Percentiles rank a stretch among this genome's conserved stretches.
phyloP scores from a whole-genome alignment of 2,888 invertebrate species.

The Agrilus cyanescens region DNA sequence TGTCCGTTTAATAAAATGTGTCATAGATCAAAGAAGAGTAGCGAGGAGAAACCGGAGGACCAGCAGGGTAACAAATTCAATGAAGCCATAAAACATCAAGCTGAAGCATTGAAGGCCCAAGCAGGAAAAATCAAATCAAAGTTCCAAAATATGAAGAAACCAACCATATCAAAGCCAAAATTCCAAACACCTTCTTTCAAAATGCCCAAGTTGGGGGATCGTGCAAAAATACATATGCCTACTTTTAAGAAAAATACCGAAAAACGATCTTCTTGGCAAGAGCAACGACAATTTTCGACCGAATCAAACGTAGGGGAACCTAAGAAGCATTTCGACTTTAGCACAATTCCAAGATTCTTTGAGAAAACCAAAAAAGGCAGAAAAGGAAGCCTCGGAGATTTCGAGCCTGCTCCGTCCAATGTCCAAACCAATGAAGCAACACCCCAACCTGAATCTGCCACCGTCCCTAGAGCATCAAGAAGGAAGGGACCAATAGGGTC shows the following conservation, averaged over 20 bases:
- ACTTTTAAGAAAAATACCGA: slow-evolving; percentile 32
- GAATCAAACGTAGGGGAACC: slow-evolving; percentile 41
- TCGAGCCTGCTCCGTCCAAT: slow-evolving; percentile 40
- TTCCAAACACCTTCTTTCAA: slow-evolving; percentile 47
- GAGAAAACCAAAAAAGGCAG: slow-evolving; percentile 34
- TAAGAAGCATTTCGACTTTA: slow-evolving; percentile 56
- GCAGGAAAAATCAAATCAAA: slow-evolving; percentile 56
- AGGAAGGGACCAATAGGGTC: slow-evolving; percentile 37
- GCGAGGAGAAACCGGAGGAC: slow-evolving; percentile 10
- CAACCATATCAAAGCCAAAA: slow-evolving; percentile 30
- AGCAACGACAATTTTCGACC: slow-evolving; percentile 36
- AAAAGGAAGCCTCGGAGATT: slow-evolving; percentile 17
- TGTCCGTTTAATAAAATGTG: slow-evolving; percentile 1
- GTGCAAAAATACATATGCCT: slow-evolving; percentile 51
- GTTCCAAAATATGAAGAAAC: slow-evolving; percentile 34
- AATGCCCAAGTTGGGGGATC: slow-evolving; percentile 49
- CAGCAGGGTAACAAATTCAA: slow-evolving; percentile 13
- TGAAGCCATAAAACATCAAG: slow-evolving; percentile 25
- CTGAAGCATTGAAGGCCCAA: slow-evolving; percentile 45
- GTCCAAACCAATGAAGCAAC: slow-evolving; percentile 46
- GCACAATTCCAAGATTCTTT: slow-evolving; percentile 68
- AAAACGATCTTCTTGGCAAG: slow-evolving; percentile 21
- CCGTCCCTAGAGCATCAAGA: slow-evolving; percentile 46
- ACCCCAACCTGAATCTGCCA: slow-evolving; percentile 53
- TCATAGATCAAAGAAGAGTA: slow-evolving; percentile 9